Conservation (phyloP, 2,888 invertebrate species). For the Caenorhabditis sp. region DNA sequence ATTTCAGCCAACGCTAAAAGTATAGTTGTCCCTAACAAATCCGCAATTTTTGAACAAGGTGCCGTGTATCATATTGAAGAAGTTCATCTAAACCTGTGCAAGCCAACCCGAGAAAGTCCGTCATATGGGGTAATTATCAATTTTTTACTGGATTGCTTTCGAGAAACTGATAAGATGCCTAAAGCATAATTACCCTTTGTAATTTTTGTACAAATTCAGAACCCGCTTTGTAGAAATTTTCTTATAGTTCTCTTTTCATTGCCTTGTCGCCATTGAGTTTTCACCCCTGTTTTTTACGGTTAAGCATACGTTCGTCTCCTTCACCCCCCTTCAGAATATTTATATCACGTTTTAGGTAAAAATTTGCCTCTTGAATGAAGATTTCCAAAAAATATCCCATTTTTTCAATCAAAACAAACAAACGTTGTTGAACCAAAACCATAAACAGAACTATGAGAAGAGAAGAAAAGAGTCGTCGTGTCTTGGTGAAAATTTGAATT, state of each 20-base stretch:
- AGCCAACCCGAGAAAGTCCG: slow-evolving; percentile 74
- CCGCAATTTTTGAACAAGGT: slow-evolving; percentile 76
- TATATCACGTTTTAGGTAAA: slow-evolving; percentile 42
- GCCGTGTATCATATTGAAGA: slow-evolving; percentile 76
- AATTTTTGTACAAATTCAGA: slow-evolving; percentile 10
- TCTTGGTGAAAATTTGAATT: neutral
- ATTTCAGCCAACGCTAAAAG: slow-evolving; percentile 61
- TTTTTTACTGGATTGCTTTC: slow-evolving; percentile 72
- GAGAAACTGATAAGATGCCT: slow-evolving; percentile 41
- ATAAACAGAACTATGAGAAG: slow-evolving; percentile 11
- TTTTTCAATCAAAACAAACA: slow-evolving; percentile 37
- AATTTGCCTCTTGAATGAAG: slow-evolving; percentile 2
- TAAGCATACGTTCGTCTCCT: neutral
- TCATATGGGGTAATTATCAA: slow-evolving; percentile 78
- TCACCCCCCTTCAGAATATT: neutral
- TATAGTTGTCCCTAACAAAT: slow-evolving; percentile 78
- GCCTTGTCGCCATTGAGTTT: slow-evolving; percentile 13
- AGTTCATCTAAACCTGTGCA: slow-evolving; percentile 78
- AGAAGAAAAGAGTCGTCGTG: neutral
- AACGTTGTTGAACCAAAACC: slow-evolving; percentile 49
- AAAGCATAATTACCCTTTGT: slow-evolving; percentile 13
- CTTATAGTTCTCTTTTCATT: neutral
- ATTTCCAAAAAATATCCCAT: slow-evolving; percentile 18
- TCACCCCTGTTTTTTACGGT: slow-evolving; percentile 19
- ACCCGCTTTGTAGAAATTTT: too few relatives aligned